Percentiles rank a stretch among this genome's conserved stretches.
phyloP scores from a whole-genome alignment of 2,888 invertebrate species.

The Oscheius onirici region DNA sequence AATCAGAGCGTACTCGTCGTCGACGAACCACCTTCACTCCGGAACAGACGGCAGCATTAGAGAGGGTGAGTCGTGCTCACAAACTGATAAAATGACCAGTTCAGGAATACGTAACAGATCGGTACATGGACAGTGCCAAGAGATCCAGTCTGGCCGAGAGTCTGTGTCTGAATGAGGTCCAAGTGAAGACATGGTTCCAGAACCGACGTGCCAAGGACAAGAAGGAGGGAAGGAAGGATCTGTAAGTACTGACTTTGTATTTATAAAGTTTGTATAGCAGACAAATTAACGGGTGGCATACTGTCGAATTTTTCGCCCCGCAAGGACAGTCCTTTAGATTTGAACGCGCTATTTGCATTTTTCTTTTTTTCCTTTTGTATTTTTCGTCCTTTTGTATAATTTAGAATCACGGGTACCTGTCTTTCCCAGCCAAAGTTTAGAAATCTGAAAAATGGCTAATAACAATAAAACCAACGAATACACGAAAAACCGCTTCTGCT shows the following conservation, averaged over 20 bases:
- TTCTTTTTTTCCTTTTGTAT: too few species aligned
- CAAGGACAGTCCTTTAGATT: too few species aligned
- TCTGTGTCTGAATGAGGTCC: constrained; percentile 52
- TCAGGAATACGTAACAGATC: constrained; percentile 56
- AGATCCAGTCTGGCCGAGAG: constrained; percentile 51
- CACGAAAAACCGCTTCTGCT: too few species aligned
- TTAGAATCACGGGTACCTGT: too few species aligned
- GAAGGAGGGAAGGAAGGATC: constrained; percentile 43
- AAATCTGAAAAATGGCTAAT: too few species aligned
- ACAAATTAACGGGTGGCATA: too few species aligned
- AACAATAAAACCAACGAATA: too few species aligned
- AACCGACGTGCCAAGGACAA: constrained; percentile 58
- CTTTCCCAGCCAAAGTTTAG: too few species aligned
- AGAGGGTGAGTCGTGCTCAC: constrained; percentile 36
- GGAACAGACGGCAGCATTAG: constrained; percentile 49
- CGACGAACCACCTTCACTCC: constrained; percentile 58
- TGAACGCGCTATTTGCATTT: too few species aligned
- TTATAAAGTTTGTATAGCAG: too few species aligned
- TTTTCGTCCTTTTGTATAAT: too few species aligned
- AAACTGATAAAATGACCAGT: not conserved
- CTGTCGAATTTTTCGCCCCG: too few species aligned
- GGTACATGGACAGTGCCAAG: constrained; percentile 59
- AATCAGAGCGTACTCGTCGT: constrained; percentile 34
- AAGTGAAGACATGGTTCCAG: constrained; percentile 64
- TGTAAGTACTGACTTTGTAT: not conserved